Conservation (phyloP, 2,113 vertebrate species). For the Pampusana beccarii region DNA sequence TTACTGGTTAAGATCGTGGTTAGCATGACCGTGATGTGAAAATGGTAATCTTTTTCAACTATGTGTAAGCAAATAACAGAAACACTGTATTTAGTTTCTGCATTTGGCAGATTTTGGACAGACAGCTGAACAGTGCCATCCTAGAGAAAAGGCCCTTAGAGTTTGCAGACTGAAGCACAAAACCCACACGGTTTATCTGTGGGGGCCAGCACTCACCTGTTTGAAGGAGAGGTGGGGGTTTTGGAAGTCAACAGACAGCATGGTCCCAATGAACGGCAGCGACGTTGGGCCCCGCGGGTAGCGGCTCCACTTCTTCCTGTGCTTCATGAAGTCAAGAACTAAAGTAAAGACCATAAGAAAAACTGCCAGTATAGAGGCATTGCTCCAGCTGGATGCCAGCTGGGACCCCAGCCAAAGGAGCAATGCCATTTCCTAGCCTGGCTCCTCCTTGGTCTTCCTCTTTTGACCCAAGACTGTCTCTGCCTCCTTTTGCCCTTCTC, state of each 20-base stretch:
- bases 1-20: not conserved
- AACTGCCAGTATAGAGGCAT: not conserved
- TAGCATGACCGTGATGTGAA: not conserved
- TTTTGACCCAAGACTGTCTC: not conserved
- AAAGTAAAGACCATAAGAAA: conserved; percentile 50
- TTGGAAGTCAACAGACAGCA: conserved; percentile 40
- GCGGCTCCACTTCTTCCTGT: not conserved
- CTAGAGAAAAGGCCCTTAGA: not conserved
- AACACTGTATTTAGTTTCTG: not conserved
- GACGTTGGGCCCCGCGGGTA: conserved; percentile 66
- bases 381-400: not conserved
- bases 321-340: conserved; percentile 67
- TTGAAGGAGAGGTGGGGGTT: not conserved
- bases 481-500: not conserved
- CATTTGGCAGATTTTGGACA: not conserved
- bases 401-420: not conserved
- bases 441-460: not conserved
- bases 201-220: conserved; percentile 43
- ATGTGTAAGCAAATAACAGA: not conserved
- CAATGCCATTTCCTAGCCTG: not conserved
- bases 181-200: not conserved
- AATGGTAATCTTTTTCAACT: not conserved
- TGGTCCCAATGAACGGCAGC: conserved; percentile 64
- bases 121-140: not conserved
- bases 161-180: not conserved